Evolutionary conservation across 1,140 invertebrate genomes (phyloP).

Genomic region (Drosophila auraria): DNA sequence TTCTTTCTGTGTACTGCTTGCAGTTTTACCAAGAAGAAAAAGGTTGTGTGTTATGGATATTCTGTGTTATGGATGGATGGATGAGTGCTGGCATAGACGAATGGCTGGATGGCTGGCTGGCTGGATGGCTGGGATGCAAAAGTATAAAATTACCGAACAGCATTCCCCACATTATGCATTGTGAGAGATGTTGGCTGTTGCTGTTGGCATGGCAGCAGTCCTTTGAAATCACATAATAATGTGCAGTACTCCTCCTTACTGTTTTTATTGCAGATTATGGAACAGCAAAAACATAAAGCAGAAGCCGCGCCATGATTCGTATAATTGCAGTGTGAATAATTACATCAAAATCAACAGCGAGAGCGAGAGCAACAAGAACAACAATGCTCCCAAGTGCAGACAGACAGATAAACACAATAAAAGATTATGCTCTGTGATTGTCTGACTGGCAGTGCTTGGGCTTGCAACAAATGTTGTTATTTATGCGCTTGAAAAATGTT

Average conservation of each 20-base stretch:
- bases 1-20: conserved; percentile 4
- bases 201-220: conserved; percentile 62
- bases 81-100: conserved; percentile 39
- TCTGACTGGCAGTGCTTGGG: conserved; percentile 21
- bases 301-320: conserved; percentile 72
- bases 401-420: conserved; percentile 66
- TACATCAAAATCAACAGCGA: conserved; percentile 74
- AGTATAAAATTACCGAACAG: conserved; percentile 69
- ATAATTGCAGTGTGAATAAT: conserved; percentile 82
- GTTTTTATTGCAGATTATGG: conserved; percentile 80
- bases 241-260: conserved; percentile 35
- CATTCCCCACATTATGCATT: conserved; percentile 75
- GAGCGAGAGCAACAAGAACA: conserved; percentile 9
- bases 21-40: conserved; percentile 12
- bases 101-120: conserved; percentile 21
- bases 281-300: conserved; percentile 72
- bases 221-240: conserved; percentile 82
- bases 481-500: conserved; percentile 82
- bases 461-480: conserved; percentile 76
- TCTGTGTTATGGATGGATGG: conserved; percentile 44
- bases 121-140: conserved; percentile 30
- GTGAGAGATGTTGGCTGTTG: conserved; percentile 40
- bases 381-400: conserved; percentile 37
- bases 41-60: conserved; percentile 38
- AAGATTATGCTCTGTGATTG: conserved; percentile 65